Evolutionary conservation across 2,113 vertebrate species (phyloP).

Genomic region (Amphilophus citrinellus): DNA sequence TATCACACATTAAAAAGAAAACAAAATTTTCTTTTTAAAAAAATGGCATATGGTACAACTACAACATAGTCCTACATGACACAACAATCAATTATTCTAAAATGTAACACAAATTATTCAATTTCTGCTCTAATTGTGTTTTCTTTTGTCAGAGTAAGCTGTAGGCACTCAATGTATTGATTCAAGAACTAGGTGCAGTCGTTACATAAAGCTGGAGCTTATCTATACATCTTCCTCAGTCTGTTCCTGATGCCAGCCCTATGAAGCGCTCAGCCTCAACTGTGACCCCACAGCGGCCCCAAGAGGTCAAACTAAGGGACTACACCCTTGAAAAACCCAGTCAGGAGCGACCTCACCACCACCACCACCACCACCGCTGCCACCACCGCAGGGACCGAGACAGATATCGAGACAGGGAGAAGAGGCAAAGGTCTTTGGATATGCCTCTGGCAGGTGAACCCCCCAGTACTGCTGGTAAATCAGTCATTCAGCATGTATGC

Average conservation of each 20-base stretch:
- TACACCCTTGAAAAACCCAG: slow-evolving; percentile 84
- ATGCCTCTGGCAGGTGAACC: slow-evolving; percentile 81
- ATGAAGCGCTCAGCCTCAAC: slow-evolving; percentile 94
- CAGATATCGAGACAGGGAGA: slow-evolving; percentile 88
- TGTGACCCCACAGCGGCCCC: slow-evolving; percentile 86
- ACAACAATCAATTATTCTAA: too few relatives aligned
- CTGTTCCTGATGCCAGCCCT: slow-evolving; percentile 87
- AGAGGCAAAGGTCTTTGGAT: slow-evolving; percentile 91
- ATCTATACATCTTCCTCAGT: slow-evolving; percentile 70
- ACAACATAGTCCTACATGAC: too few relatives aligned
- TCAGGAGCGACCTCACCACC: slow-evolving; percentile 82
- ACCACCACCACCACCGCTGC: slow-evolving; percentile 90
- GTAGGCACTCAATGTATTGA: neutral
- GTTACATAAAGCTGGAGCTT: neutral
- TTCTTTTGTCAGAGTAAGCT: neutral
- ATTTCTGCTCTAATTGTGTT: neutral
- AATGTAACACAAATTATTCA: neutral
- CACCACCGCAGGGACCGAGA: slow-evolving; percentile 87
- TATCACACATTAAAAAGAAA: too few relatives aligned
- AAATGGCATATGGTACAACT: neutral
- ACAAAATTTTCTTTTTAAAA: neutral
- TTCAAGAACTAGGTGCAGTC: neutral
- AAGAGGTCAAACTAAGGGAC: slow-evolving; percentile 83
- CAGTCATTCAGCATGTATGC: slow-evolving; percentile 14
- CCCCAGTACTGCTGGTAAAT: slow-evolving; percentile 80